Evolutionary conservation across 37 sponge, comb jelly and placozoan species (phyloP).

Genomic region (Petrosia ficiformis): DNA sequence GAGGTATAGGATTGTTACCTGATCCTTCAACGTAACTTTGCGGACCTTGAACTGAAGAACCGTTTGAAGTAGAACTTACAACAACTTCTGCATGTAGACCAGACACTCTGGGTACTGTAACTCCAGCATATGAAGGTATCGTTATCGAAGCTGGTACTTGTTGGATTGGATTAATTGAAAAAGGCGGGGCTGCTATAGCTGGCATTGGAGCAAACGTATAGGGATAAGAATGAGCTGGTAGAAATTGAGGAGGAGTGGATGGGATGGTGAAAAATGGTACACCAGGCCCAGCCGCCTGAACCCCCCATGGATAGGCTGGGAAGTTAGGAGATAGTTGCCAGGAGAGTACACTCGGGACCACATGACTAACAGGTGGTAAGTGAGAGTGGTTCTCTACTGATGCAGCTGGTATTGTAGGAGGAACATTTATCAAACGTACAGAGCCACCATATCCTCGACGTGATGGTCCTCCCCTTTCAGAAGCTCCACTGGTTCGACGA

Average conservation of each 20-base stretch:
- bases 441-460: background rate
- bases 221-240: constrained; percentile 70
- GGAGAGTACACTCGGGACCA: constrained; percentile 42
- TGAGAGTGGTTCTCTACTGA: background rate
- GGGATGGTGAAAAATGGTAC: constrained; percentile 80
- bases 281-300: constrained; percentile 24
- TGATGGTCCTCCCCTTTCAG: background rate
- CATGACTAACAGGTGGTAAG: background rate
- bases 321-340: constrained; percentile 68
- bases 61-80: background rate
- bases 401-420: background rate
- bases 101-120: constrained; percentile 40
- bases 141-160: constrained; percentile 19
- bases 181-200: constrained; percentile 26
- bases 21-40: background rate
- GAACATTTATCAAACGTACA: background rate
- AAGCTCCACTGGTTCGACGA: too few species aligned
- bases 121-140: constrained; percentile 32
- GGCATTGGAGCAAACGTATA: constrained; percentile 76
- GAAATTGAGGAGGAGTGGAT: constrained; percentile 60
- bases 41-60: background rate
- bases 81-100: constrained; percentile 3
- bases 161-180: constrained; percentile 43
- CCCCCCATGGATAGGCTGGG: constrained; percentile 48
- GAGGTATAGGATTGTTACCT: background rate